Percentiles rank a stretch among this genome's conserved stretches.
phyloP scores from a whole-genome alignment of 2,888 invertebrate genomes.

The Scaptomyza caliginosa region DNA sequence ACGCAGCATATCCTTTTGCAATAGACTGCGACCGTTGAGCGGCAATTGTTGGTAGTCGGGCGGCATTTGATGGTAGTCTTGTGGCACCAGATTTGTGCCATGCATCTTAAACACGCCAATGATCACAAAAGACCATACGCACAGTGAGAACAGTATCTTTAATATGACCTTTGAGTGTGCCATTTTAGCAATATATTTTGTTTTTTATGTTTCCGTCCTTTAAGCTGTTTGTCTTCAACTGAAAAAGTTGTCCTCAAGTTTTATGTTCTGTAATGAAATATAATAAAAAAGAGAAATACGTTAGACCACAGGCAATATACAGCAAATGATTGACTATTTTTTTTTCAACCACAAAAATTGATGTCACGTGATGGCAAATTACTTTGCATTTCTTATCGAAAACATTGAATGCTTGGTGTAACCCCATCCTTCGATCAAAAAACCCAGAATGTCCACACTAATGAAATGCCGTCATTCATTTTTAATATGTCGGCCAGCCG shows the following conservation, averaged over 20 bases:
- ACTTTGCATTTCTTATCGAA: slow-evolving; percentile 53
- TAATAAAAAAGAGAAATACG: neutral
- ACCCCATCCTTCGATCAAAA: neutral
- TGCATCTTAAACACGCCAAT: slow-evolving; percentile 84
- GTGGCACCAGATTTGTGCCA: slow-evolving; percentile 82
- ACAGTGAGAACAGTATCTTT: slow-evolving; percentile 83
- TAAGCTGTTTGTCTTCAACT: neutral
- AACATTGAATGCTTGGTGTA: slow-evolving; percentile 12
- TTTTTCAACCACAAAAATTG: slow-evolving; percentile 27
- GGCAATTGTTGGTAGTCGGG: slow-evolving; percentile 82
- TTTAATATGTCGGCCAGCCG: slow-evolving; percentile 58
- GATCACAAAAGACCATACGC: slow-evolving; percentile 84
- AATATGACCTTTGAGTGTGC: slow-evolving; percentile 83
- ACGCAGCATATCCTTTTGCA: slow-evolving; percentile 83
- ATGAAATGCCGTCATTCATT: slow-evolving; percentile 63
- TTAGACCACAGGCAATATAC: slow-evolving; percentile 1
- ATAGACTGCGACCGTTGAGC: slow-evolving; percentile 82
- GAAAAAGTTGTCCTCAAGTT: neutral
- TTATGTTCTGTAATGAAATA: neutral
- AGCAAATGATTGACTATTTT: slow-evolving; percentile 22
- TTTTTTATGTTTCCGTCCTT: neutral
- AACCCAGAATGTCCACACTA: slow-evolving; percentile 4
- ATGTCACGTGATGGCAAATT: slow-evolving; percentile 39
- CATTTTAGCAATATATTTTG: slow-evolving; percentile 65
- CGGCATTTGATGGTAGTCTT: slow-evolving; percentile 81